phyloP scores from a whole-genome alignment of 2,113 vertebrate species.

The Euleptes europaea region DNA sequence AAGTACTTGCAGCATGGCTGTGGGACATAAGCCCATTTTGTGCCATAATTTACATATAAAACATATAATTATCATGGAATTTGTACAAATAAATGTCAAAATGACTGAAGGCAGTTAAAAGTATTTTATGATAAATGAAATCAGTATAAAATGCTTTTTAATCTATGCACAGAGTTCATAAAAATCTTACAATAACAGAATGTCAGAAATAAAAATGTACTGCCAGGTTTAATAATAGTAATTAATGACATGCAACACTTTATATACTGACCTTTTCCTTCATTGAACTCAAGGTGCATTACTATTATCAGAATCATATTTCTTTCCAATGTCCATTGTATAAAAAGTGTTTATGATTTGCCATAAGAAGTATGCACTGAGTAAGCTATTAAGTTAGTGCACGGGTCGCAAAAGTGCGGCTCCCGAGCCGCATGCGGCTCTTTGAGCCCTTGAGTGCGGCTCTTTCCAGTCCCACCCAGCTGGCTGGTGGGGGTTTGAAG shows the following conservation, averaged over 20 bases:
- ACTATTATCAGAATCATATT: neutral
- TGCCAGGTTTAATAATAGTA: neutral
- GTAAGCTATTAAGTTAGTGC: neutral
- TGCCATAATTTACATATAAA: neutral
- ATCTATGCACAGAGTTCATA: neutral
- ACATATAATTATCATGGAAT: neutral
- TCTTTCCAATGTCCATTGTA: neutral
- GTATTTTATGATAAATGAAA: neutral
- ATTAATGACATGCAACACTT: neutral
- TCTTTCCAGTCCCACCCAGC: too few relatives aligned
- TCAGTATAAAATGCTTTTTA: neutral
- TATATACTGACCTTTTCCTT: neutral
- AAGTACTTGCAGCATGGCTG: too few relatives aligned
- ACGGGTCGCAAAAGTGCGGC: too few relatives aligned
- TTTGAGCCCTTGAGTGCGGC: too few relatives aligned
- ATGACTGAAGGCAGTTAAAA: neutral
- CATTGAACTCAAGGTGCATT: neutral
- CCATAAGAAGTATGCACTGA: neutral
- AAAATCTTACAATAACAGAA: neutral
- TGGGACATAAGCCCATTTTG: too few relatives aligned
- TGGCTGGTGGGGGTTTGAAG: too few relatives aligned
- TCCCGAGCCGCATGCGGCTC: too few relatives aligned
- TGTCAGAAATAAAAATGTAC: neutral
- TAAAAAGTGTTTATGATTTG: neutral
- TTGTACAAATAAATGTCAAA: neutral